Evolutionary conservation across 2,797 vertebrate species (phyloP), one percentile per base, ranked within the genome.

Genomic region (Acomys russatus): DNA sequence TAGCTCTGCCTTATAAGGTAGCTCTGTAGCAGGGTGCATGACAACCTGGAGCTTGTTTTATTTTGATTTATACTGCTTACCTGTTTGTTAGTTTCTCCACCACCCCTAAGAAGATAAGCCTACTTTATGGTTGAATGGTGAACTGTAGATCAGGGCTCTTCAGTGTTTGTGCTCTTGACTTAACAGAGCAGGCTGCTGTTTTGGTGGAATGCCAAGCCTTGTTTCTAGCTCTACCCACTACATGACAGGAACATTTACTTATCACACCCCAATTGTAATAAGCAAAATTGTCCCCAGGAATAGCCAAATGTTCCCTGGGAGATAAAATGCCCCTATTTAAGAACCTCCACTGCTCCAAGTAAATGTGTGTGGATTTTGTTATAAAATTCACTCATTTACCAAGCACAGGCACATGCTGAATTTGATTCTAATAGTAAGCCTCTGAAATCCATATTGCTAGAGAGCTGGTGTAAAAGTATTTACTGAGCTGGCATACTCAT

Each of bases 391-490:
- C 90, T 90, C 5, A 94, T 8, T 73, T 78, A 44, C 64, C 5
- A 44, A 59, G 18, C 68, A 92, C 38, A 23, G 49, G 15, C 49
- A 85, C 49, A 64, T 25, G 79, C 22, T 95, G 54, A 76, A 87
- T 95, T 83, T 92, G 92, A 94, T 94, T 23, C 28, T 85, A 77
- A 64, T 86, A 85, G 84, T 92, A 12, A 80, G n/a, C 56, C 51
- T 91, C 79, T 92, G 73, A 94, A 70, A 74, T 97, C 59, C 23
- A 61, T 96, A 88, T 96, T 90, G 30, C 80, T 96, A 30, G 15
- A 49, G 2, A 92, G n/a, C 33, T 92, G 51, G 4, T 80, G 83
- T 91, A 88, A 93, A 83, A 87, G 35, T 82, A 80, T 61, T 84
- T 95, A 84, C 3, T 82, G 23, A 93, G 11, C 11, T 94, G 35